Base-by-base conservation (phyloP, 2,888 invertebrate genomes). In the Thera britannica region DNA sequence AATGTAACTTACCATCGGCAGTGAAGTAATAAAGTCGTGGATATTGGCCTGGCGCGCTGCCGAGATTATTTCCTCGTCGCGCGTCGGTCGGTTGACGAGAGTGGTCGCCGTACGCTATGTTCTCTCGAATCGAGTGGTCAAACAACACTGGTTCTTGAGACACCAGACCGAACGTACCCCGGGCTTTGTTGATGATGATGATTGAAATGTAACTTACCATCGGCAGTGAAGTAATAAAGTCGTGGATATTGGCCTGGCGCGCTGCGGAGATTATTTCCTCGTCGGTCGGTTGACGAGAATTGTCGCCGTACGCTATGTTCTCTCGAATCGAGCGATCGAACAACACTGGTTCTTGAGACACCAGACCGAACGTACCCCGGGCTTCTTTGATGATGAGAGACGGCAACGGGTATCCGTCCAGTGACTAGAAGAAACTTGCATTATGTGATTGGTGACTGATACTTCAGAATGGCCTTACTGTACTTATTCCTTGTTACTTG, bases 291-390 rank as follows among this genome's bases (percentile, higher is more conserved):
- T 93, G 90, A 6, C 97, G 93, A 63, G 92, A 93, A 83, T 97
- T 97, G 83, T 97, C 97, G 2, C 98, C 98, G 82, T 98, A 98
- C 0, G 97, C 96, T 75, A 98, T 98, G 84, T 98, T 98, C 81
- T 98, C 97, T 0, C 95, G 95, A 57, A 98, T 96, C 12, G 96
- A 96, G 60, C 96, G 94, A 81, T 97, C 97, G 86, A 98, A 98
- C 0, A 98, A 94, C 3, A 97, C 95, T 0, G 97, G 98, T 79
- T 98, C 98, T 87, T 98, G 98, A 2, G 97, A 97, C 1, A 98
- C 96, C 54, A 98, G 95, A 0, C 97, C 97, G 67, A 98, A 74
- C 0, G 65, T 35, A 0, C 65, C 49, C 1, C 74, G 70, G 12
- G 64, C 67, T 2, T 74, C 71, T n/a, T 59, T 57, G 12, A 72